A percentile compares a stretch with the other conserved stretches of the same genome.
Evolutionary conservation across 1,140 invertebrate genomes (phyloP).

Genomic region (Anoplophora glabripennis): DNA sequence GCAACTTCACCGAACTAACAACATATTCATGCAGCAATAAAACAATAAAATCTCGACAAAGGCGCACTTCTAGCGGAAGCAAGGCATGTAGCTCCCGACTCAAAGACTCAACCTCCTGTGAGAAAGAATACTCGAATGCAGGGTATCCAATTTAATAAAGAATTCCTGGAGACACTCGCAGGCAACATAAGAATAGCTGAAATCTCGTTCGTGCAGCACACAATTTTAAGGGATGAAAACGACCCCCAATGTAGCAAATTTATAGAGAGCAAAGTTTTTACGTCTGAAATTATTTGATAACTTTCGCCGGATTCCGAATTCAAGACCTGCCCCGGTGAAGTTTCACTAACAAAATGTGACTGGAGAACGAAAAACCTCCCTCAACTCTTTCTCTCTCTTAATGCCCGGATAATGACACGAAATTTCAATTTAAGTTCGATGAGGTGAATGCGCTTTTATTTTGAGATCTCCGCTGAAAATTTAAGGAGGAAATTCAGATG

Average conservation of each 20-base stretch:
- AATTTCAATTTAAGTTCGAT: not conserved
- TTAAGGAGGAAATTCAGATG: no score
- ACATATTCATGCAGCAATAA: no score
- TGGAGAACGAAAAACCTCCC: not conserved
- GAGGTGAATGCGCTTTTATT: not conserved
- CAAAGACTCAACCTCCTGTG: no score
- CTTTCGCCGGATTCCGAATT: slow-evolving; percentile 1
- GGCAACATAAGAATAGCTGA: no score
- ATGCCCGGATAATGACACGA: not conserved
- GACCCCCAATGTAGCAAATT: slow-evolving; percentile 3
- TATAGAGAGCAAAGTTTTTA: slow-evolving; percentile 4
- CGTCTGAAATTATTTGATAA: not conserved
- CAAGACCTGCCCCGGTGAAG: not conserved
- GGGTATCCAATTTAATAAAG: no score
- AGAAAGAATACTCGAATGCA: no score
- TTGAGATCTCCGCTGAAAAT: no score
- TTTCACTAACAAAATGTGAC: slow-evolving; percentile 8
- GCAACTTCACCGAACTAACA: no score
- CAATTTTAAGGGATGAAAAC: slow-evolving; percentile 7
- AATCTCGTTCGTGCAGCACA: not conserved
- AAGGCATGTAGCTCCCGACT: no score
- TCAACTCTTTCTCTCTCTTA: not conserved
- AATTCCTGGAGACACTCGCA: no score
- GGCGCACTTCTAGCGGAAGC: no score
- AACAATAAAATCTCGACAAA: no score